phyloP scores from a whole-genome alignment of 2,888 invertebrate species.

The Caprella mutica region DNA sequence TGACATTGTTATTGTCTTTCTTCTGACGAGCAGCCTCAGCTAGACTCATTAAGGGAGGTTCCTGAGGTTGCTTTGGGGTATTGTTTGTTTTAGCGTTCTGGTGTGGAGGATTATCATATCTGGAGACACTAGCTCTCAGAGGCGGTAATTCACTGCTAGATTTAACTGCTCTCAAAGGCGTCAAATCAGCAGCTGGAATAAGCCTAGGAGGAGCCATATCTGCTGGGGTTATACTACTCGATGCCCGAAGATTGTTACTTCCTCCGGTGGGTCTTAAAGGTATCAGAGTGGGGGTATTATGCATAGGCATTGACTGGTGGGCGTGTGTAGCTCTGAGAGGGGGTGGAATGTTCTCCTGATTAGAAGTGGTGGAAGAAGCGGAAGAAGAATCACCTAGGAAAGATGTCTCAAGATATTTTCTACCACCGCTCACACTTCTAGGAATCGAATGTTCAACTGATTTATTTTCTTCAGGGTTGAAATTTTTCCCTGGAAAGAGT shows the following conservation, averaged over 20 bases:
- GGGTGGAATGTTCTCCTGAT: conserved; percentile 32
- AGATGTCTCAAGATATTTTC: conserved; percentile 30
- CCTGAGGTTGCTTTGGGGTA: conserved; percentile 18
- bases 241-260: conserved; percentile 14
- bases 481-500: too few species aligned
- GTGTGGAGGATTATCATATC: not conserved
- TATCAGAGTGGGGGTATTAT: conserved; percentile 8
- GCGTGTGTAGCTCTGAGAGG: conserved; percentile 3
- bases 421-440: too few species aligned
- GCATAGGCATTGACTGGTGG: conserved; percentile 18
- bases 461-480: too few species aligned
- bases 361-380: conserved; percentile 9
- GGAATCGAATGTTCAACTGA: too few species aligned
- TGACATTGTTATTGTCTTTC: conserved; percentile 41
- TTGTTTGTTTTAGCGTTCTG: not conserved
- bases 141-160: conserved; percentile 29
- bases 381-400: conserved; percentile 16
- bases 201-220: conserved; percentile 13
- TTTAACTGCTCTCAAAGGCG: conserved; percentile 25
- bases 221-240: conserved; percentile 12
- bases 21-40: conserved; percentile 29
- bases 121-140: conserved; percentile 19
- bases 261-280: conserved; percentile 15
- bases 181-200: conserved; percentile 13
- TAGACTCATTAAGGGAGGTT: conserved; percentile 23